phyloP scores from a whole-genome alignment of 2,113 vertebrate species.

The Noctilio leporinus region DNA sequence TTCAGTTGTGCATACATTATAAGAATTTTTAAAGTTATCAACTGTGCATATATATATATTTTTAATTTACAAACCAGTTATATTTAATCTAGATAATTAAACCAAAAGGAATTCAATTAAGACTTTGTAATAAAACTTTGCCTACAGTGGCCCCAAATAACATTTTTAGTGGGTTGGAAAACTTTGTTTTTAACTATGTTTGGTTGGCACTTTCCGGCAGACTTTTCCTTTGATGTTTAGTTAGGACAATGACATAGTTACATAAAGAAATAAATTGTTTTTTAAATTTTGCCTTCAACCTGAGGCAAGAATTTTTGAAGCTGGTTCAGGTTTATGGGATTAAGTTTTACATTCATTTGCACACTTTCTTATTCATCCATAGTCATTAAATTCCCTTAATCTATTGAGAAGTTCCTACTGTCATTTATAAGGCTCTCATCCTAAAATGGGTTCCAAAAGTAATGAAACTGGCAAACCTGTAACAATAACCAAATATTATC shows the following conservation, averaged over 20 bases:
- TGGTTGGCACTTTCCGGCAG: neutral
- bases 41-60: neutral
- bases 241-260: neutral
- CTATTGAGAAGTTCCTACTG: neutral
- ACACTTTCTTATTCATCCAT: neutral
- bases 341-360: neutral
- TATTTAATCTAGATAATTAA: neutral
- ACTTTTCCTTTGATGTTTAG: neutral
- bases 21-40: neutral
- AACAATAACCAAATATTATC: neutral
- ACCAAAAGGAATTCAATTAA: neutral
- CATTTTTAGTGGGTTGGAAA: neutral
- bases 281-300: neutral
- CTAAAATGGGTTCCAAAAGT: constrained; percentile 17
- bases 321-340: neutral
- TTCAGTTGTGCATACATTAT: neutral
- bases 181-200: neutral
- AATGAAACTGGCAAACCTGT: neutral
- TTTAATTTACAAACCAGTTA: neutral
- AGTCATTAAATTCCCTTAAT: neutral
- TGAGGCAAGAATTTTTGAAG: neutral
- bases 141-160: neutral
- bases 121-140: neutral
- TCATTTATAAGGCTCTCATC: neutral
- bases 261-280: neutral